A percentile compares a stretch with the other conserved stretches of the same genome.
Conservation (phyloP, 2,888 invertebrate species). For the Zelleria hepariella region DNA sequence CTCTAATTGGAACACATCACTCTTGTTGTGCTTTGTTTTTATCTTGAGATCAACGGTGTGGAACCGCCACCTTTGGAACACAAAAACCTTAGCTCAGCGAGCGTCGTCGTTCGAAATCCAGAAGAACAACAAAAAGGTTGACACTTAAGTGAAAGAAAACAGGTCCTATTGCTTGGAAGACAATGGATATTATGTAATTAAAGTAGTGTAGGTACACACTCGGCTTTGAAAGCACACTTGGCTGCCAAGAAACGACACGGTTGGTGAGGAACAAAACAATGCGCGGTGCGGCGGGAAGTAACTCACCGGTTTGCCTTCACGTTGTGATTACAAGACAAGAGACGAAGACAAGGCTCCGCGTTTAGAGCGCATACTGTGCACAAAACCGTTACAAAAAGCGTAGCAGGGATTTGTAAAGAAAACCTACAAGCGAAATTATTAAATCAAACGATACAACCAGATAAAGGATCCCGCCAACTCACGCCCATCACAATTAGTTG, state of each 20-base stretch:
- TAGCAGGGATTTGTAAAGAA: neutral
- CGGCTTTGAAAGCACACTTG: neutral
- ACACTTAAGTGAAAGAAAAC: neutral
- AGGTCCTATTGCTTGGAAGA: neutral
- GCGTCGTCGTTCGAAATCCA: neutral
- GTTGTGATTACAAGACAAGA: constrained; percentile 6
- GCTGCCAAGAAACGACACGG: neutral
- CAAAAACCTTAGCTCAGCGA: neutral
- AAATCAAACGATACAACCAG: neutral
- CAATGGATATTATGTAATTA: constrained; percentile 4
- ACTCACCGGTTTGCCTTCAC: constrained; percentile 5
- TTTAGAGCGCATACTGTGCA: neutral
- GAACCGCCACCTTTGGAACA: neutral
- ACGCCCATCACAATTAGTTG: constrained; percentile 4
- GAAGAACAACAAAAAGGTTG: neutral
- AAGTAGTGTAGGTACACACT: neutral
- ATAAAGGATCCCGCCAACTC: neutral
- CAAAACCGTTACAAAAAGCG: neutral
- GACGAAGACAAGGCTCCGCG: no score
- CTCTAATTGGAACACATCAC: neutral
- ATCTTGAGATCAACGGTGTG: neutral
- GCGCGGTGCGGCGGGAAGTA: constrained; percentile 7
- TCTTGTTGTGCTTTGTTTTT: neutral
- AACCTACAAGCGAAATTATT: neutral
- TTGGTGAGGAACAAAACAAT: constrained; percentile 4